Percentiles rank a stretch among this genome's conserved stretches.
These are phyloP conservation scores for Nudaria mundana DNA, from an alignment of 2,888 invertebrate species.

Conservation along the genomic window DNA sequence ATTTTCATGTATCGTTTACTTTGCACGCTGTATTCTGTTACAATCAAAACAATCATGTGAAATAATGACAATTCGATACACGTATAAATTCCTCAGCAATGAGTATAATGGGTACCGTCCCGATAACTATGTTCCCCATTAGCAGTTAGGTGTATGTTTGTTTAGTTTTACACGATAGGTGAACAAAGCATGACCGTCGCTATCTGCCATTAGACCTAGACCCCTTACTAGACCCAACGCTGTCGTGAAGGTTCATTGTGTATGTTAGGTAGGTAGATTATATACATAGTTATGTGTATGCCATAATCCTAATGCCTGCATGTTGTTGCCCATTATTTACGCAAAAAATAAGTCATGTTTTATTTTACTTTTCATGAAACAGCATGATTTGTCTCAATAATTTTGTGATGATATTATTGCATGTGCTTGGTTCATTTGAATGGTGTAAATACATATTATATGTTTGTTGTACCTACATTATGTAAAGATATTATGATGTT, in stretches of 20 bases:
- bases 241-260: too few species aligned
- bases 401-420: constrained; percentile 21
- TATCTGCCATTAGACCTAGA: too few species aligned
- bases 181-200: constrained; percentile 54
- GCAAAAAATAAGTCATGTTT: constrained; percentile 1
- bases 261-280: constrained; percentile 16
- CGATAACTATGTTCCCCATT: constrained; percentile 50
- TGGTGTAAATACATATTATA: too few species aligned
- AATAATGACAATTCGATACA: constrained; percentile 43
- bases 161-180: constrained; percentile 39
- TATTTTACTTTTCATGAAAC: constrained; percentile 22
- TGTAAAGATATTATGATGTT: too few species aligned
- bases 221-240: too few species aligned
- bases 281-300: constrained; percentile 16
- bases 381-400: constrained; percentile 25
- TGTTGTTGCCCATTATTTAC: not conserved
- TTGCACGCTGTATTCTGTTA: constrained; percentile 61
- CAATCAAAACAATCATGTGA: constrained; percentile 35
- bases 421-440: constrained; percentile 28
- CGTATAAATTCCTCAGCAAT: constrained; percentile 53
- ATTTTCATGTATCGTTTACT: constrained; percentile 41
- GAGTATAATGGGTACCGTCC: constrained; percentile 73
- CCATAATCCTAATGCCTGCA: constrained; percentile 9
- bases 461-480: too few species aligned
- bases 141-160: constrained; percentile 59